Evolutionary conservation across 2,797 vertebrate species (phyloP).

Genomic region (Megalops cyprinoides): DNA sequence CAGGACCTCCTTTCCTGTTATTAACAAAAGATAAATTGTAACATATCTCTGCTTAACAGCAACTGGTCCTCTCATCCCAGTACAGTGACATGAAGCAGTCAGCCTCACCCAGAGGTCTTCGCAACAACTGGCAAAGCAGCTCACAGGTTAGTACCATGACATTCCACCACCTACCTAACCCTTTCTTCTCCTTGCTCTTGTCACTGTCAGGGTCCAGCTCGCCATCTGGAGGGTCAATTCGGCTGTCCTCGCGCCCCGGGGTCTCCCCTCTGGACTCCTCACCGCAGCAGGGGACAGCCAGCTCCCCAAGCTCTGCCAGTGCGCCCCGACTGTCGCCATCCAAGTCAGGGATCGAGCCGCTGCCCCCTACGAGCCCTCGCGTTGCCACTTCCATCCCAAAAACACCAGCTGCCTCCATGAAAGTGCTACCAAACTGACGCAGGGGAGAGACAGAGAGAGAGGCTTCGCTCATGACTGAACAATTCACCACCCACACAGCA

Average conservation of each 20-base stretch:
- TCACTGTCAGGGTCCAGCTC: conserved; percentile 82
- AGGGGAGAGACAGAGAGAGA: conserved; percentile 28
- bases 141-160: not conserved
- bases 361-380: conserved; percentile 72
- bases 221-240: conserved; percentile 81
- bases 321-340: conserved; percentile 70
- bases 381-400: conserved; percentile 72
- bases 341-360: conserved; percentile 64
- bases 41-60: conserved; percentile 21
- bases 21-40: conserved; percentile 39
- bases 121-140: too few relatives aligned
- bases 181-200: conserved; percentile 64
- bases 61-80: not conserved
- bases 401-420: conserved; percentile 78
- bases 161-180: conserved; percentile 62
- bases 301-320: conserved; percentile 56
- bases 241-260: conserved; percentile 84
- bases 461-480: conserved; percentile 34
- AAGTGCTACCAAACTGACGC: conserved; percentile 65
- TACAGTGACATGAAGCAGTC: too few relatives aligned
- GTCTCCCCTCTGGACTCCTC: conserved; percentile 83
- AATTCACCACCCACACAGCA: conserved; percentile 10
- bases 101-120: too few relatives aligned
- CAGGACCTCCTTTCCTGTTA: conserved; percentile 92
- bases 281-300: conserved; percentile 66